These are phyloP conservation scores for Acrobasis consociella DNA, from an alignment of 2,888 invertebrate genomes.

Conservation along the genomic window DNA sequence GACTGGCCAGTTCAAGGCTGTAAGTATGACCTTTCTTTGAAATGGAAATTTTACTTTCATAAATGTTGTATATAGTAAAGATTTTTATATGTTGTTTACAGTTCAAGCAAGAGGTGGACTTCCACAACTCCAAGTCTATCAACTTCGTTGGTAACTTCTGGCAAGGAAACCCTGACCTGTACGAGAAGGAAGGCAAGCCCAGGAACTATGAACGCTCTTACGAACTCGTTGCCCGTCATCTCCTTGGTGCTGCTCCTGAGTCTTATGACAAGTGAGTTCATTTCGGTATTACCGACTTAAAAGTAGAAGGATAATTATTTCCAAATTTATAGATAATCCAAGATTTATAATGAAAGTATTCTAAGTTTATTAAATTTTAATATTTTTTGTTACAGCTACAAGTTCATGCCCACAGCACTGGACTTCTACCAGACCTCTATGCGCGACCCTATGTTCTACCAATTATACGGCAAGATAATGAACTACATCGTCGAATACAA, in stretches of 20 bases:
- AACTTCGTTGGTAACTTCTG: constrained; percentile 81
- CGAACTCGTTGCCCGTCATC: constrained; percentile 79
- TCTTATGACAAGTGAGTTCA: constrained; percentile 50
- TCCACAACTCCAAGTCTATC: constrained; percentile 68
- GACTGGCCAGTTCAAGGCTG: constrained; percentile 84
- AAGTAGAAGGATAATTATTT: too few relatives aligned
- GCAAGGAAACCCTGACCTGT: constrained; percentile 80
- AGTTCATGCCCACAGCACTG: constrained; percentile 81
- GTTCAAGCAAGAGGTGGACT: constrained; percentile 62
- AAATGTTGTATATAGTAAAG: not conserved
- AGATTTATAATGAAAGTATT: too few relatives aligned
- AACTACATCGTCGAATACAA: constrained; percentile 84
- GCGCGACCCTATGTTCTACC: constrained; percentile 88
- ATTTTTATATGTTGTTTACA: constrained; percentile 36
- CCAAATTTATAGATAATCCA: too few relatives aligned
- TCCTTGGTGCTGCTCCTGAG: constrained; percentile 59
- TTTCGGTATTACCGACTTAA: too few relatives aligned
- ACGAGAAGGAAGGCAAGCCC: constrained; percentile 49
- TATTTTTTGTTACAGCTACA: constrained; percentile 52
- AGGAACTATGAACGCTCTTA: constrained; percentile 77
- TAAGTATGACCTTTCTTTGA: constrained; percentile 49
- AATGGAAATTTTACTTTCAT: not conserved
- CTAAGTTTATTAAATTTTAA: not conserved
- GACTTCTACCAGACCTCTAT: constrained; percentile 85
- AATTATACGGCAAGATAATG: constrained; percentile 84